A percentile compares a stretch with the other conserved stretches of the same genome.
These are phyloP conservation scores for Lysiphlebus fabarum DNA, from an alignment of 1,140 invertebrate genomes.

Conservation along the genomic window DNA sequence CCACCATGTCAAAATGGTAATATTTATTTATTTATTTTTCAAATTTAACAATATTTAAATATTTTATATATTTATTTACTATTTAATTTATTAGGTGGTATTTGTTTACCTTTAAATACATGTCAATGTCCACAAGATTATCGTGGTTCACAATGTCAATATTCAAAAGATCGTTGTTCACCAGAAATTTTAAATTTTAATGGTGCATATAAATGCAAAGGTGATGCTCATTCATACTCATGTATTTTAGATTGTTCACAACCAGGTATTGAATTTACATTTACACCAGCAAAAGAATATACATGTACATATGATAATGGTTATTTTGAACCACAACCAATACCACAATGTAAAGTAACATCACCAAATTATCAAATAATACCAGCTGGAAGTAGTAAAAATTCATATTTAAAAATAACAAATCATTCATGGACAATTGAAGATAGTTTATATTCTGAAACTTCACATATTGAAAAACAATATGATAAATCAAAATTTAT, in stretches of 20 bases:
- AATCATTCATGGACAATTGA: conserved; percentile 34
- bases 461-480: neutral
- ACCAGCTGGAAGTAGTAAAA: conserved; percentile 26
- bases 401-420: conserved; percentile 29
- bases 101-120: conserved; percentile 69
- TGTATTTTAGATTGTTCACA: conserved; percentile 68
- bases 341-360: conserved; percentile 74
- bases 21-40: no score
- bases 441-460: conserved; percentile 8
- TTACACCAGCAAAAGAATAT: conserved; percentile 62
- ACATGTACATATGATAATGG: conserved; percentile 68
- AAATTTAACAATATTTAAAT: no score
- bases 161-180: conserved; percentile 64
- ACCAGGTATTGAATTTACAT: conserved; percentile 60
- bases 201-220: conserved; percentile 69
- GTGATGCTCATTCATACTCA: conserved; percentile 57
- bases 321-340: conserved; percentile 64
- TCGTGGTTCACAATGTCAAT: conserved; percentile 73
- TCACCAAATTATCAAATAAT: conserved; percentile 41
- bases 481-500: no score
- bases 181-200: conserved; percentile 67
- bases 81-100: conserved; percentile 58
- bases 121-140: conserved; percentile 74
- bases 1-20: conserved; percentile 73
- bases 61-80: no score